phyloP scores from a whole-genome alignment of 1,140 invertebrate species.

The Trichonephila inaurata region DNA sequence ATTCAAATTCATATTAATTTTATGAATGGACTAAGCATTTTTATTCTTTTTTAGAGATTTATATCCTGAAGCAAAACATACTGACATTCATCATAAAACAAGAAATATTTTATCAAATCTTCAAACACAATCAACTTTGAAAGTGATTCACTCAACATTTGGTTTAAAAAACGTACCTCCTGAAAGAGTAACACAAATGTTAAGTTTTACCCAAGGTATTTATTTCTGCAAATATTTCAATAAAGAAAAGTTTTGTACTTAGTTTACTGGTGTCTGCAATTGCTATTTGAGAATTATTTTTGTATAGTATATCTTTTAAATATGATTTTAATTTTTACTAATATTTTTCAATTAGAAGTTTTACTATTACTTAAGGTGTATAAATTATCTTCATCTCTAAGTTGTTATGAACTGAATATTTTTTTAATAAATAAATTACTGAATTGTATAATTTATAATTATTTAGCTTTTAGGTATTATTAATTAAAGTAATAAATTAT shows the following conservation, averaged over 20 bases:
- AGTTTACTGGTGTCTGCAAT: too few species aligned
- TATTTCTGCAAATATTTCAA: neutral
- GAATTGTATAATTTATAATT: too few species aligned
- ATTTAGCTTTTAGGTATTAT: too few species aligned
- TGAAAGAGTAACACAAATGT: constrained; percentile 35
- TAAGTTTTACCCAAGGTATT: constrained; percentile 40
- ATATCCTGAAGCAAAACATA: constrained; percentile 3
- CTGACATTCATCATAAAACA: constrained; percentile 48
- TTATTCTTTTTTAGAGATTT: constrained; percentile 47
- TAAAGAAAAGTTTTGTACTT: neutral
- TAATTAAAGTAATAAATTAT: too few species aligned
- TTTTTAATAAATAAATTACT: too few species aligned
- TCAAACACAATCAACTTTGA: constrained; percentile 53
- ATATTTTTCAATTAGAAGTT: too few species aligned
- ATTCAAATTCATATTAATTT: neutral
- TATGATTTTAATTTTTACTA: too few species aligned
- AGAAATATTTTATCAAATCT: constrained; percentile 59
- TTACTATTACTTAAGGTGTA: too few species aligned
- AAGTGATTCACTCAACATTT: constrained; percentile 61
- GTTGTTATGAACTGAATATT: too few species aligned
- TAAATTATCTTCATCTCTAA: too few species aligned
- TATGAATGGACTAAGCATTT: neutral
- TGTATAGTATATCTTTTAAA: too few species aligned
- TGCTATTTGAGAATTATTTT: too few species aligned
- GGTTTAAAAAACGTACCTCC: constrained; percentile 57